Evolutionary conservation across 1,140 invertebrate genomes (phyloP), one percentile per base, ranked within the genome.

Genomic region (Stenopsyche tienmushanensis): DNA sequence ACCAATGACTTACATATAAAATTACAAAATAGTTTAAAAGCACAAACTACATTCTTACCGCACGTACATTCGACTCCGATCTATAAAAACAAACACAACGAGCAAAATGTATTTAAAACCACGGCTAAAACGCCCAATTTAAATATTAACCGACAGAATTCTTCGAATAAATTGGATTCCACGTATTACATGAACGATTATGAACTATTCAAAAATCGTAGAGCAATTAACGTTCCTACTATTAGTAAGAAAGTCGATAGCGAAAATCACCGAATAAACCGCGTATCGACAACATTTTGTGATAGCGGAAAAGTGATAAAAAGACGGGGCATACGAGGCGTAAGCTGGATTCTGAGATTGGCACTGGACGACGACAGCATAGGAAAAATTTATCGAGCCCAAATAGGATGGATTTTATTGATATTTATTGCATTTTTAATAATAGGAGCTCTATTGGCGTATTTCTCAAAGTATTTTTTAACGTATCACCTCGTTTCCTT

Each of bases 41-140:
- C 67, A 58, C 65, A 67, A 24, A 71, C 60, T 25, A 20, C 52
- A 20, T 71, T 71, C 42, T 18, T 71, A 58, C 79, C 79, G 44
- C 73, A 72, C 55, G 71, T 73, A 66, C 76, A 79, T 74, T 80
- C 80, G 3, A 80, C 80, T 67, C 80, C 80, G 41, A 77, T 76
- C 60, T 50, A 62, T 21, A 62, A 59, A 24, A 49, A 47, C 41
- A 65, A 64, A 53, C 39, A 41, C 21, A 49, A 69, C 23, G 20
- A 49, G 18, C 47, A 55, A 59, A 34, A 17, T 55, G 17, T 55
- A 62, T 47, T 23, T 7, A 39, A 65, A 59, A 57, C 49, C 25
- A 41, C 42, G n/a, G 21, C 18, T 13, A 29, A 53, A 41, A 42
- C 41, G 15, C 29, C 44, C 54, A 34, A 47, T 41, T 57, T 25